Base-by-base conservation (phyloP, 2,888 invertebrate genomes). In the Petrolisthes manimaculis region DNA sequence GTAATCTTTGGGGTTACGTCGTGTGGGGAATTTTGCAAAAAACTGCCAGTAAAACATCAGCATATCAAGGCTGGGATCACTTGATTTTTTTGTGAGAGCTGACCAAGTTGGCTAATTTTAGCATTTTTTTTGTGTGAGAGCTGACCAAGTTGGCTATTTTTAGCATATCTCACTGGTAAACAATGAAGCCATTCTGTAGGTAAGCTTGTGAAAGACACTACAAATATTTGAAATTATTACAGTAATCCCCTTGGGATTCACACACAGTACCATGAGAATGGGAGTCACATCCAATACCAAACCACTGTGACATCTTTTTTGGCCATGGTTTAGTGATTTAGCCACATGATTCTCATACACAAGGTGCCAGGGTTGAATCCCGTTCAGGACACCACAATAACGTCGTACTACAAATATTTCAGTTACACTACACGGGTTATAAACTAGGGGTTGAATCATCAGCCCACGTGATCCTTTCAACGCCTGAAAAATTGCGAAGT, bases 201-300 rank as follows among this genome's bases (percentile, higher is more conserved):
- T 81, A 86, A 86, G 86, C 86, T 86, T 86, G 86, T 86, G 81
- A 86, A 86, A 86, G 86, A 86, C 81, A 86, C 86, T 86, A 86
- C 86, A 86, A 37, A 37, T 37, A 37, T 37, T 37, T 37, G 37
- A 37, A 37, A 37, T 37, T 37, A 37, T 2, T 37, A 37, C 37
- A 37, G 37, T 37, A 37, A 37, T 37, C 37, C 37, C 37, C 37
- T 37, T 37, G 37, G 37, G 37, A 37, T 37, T 37, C 37, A 37
- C 37, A 37, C 37, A 37, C 37, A 37, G 37, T 37, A 37, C 37
- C 37, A 37, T 37, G 37, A 37, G 37, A 37, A 37, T 37, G 37
- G 37, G 37, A 37, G 37, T 37, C 37, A 37, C 37, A 37, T 37
- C 37, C 37, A 37, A 37, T 37, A 37, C 37, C 37, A 37, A 37